These are phyloP conservation scores for Ramphastos sulfuratus DNA, from an alignment of 2,113 vertebrate species.

Conservation along the genomic window DNA sequence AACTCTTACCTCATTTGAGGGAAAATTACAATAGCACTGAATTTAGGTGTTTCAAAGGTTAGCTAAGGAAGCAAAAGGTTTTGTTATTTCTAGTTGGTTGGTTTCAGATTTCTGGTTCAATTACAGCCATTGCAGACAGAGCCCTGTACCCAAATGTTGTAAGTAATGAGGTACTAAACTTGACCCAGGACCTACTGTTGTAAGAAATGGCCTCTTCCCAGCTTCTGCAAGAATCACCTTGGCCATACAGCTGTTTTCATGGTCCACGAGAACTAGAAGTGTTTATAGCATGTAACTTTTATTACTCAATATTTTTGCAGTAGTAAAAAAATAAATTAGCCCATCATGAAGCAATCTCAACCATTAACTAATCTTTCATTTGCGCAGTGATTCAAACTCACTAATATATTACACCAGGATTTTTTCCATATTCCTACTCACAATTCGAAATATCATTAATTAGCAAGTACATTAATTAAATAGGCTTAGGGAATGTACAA, in stretches of 20 bases:
- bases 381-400: neutral
- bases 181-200: neutral
- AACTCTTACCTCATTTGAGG: neutral
- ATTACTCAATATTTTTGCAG: neutral
- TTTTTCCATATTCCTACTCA: neutral
- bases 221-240: neutral
- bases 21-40: neutral
- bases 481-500: neutral
- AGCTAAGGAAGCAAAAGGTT: neutral
- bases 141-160: neutral
- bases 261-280: neutral
- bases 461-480: neutral
- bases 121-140: neutral
- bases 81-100: neutral
- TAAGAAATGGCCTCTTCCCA: neutral
- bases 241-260: neutral
- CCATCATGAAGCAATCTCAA: neutral
- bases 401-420: neutral
- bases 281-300: neutral
- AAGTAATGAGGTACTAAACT: no score
- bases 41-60: neutral
- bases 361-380: neutral
- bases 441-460: neutral
- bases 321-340: neutral
- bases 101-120: neutral